Evolutionary conservation across 1,140 invertebrate genomes (phyloP), one percentile per base, ranked within the genome.

Genomic region (Heliconius hewitsoni): DNA sequence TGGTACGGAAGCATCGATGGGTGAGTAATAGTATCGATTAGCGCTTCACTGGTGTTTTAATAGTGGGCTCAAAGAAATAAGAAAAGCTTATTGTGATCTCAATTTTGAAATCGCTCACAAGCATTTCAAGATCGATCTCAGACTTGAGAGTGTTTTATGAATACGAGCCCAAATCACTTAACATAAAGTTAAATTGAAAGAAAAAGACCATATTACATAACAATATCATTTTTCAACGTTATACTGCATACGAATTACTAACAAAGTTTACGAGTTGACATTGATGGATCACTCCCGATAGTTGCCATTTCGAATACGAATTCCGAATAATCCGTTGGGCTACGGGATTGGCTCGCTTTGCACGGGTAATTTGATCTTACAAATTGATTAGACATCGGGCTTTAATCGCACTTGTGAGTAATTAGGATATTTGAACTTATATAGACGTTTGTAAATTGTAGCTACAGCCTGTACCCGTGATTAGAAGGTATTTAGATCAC

Each of bases 291-390:
- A 71, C 39, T 34, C 13, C 60, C 60, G 55, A 71, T 76, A 55
- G 60, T 76, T 76, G 60, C 57, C 37, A 70, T 76, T 70, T 42
- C 74, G 57, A 70, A 76, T 76, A 76, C 60, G 60, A 76, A 76
- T 76, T 70, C 66, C 46, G 13, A 76, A 70, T 76, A 76, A 76
- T 76, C 74, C 74, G 13, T 5, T 4, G 39, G 23, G 11, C 70
- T 71, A 70, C 30, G 50, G 60, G 60, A 76, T 76, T 76, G 74
- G 74, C 60, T 76, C 66, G 46, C 74, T 70, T 66, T 70, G 30
- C 70, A 37, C 74, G 39, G 42, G 39, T 76, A 76, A 76, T 76
- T 76, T 71, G 74, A 70, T 76, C 60, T 70, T 70, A 76, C 74
- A 76, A 71, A 76, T 70, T 76, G 37, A 76, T 70, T 76, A 66